phyloP scores from a whole-genome alignment of 2,797 vertebrate species.

The Paramormyrops hopkinsi region DNA sequence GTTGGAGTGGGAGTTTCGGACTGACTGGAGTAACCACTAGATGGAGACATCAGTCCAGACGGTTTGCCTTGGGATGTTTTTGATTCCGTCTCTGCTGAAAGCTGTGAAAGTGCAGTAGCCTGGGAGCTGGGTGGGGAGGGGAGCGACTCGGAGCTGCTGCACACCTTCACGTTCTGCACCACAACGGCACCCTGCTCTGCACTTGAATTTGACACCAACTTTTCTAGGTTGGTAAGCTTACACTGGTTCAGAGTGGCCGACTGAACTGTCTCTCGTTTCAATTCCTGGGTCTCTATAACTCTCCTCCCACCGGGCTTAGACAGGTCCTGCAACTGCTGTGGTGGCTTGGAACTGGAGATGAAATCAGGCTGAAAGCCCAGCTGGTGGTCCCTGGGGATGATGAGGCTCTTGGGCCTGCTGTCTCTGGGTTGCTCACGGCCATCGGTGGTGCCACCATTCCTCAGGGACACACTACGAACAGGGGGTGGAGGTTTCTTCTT shows the following conservation, averaged over 20 bases:
- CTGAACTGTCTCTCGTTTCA: constrained; percentile 63
- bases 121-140: constrained; percentile 64
- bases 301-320: constrained; percentile 16
- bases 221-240: constrained; percentile 68
- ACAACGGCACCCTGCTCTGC: constrained; percentile 68
- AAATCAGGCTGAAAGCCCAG: constrained; percentile 59
- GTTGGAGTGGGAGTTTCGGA: constrained; percentile 71
- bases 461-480: constrained; percentile 71
- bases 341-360: constrained; percentile 59
- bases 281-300: not conserved
- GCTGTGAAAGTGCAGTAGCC: constrained; percentile 71
- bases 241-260: constrained; percentile 69
- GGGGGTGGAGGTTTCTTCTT: constrained; percentile 79
- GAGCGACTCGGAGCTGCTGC: constrained; percentile 70
- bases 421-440: constrained; percentile 67
- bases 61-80: constrained; percentile 71
- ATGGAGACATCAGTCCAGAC: constrained; percentile 70
- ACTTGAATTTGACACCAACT: constrained; percentile 71
- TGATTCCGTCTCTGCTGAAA: constrained; percentile 67
- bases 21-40: constrained; percentile 78
- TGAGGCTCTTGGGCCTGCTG: constrained; percentile 57
- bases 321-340: constrained; percentile 52
- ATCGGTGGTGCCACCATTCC: constrained; percentile 59
- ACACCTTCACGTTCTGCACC: constrained; percentile 70
- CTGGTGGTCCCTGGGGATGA: constrained; percentile 58